phyloP scores from a whole-genome alignment of 2,888 invertebrate species.

The Platycheirus rosarum region DNA sequence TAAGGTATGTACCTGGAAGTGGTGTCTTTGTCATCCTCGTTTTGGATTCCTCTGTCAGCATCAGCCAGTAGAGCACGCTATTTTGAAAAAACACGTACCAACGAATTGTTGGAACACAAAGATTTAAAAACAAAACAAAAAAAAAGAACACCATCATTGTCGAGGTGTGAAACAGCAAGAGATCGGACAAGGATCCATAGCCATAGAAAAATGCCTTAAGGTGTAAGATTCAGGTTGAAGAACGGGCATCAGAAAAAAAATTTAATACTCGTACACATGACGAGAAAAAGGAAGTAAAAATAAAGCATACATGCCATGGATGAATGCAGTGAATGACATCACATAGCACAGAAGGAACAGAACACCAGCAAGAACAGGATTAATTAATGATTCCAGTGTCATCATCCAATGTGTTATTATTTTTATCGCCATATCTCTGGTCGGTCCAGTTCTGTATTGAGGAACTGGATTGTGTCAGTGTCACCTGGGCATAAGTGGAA shows the following conservation, averaged over 20 bases:
- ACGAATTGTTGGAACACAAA: background rate
- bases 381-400: constrained; percentile 73
- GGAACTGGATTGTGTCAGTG: constrained; percentile 71
- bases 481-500: constrained; percentile 65
- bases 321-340: constrained; percentile 59
- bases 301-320: background rate
- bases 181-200: constrained; percentile 60
- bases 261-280: constrained; percentile 32
- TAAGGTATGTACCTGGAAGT: background rate
- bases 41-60: constrained; percentile 23
- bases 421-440: constrained; percentile 61
- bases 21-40: constrained; percentile 34
- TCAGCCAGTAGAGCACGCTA: constrained; percentile 56
- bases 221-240: constrained; percentile 42
- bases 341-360: constrained; percentile 57
- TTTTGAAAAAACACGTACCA: constrained; percentile 8
- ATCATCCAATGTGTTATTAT: constrained; percentile 73
- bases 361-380: constrained; percentile 60
- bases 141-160: background rate
- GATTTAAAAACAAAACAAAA: background rate
- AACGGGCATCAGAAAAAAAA: constrained; percentile 18
- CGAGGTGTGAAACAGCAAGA: constrained; percentile 67
- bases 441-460: constrained; percentile 59
- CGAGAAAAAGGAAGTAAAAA: constrained; percentile 35
- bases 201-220: constrained; percentile 19